Base-by-base conservation (phyloP, 2,113 vertebrate genomes). In the Sclerurus mexicanus region DNA sequence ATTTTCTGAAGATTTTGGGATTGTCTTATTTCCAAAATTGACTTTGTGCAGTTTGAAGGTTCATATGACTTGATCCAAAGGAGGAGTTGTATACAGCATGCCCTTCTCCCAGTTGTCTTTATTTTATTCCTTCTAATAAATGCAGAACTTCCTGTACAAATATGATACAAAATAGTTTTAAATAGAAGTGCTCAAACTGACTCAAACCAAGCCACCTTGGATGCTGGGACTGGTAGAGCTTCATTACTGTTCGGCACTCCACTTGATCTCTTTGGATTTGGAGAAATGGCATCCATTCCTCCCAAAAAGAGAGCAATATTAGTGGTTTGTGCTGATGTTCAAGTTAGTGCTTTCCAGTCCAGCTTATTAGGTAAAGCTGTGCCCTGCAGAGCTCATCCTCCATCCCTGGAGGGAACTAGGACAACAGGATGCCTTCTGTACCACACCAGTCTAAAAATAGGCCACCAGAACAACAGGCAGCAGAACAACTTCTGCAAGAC, bases 381-480 rank as follows among this genome's bases (percentile, higher is more conserved):
- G 67, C 37, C 39, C 59, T 92, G 56, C 76, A 95, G 64, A 75
- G 62, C 27, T 71, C 89, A 50, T 56, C 68, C 44, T 93, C 16
- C 42, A 56, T 78, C 69, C 27, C 44, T 74, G 67, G 24, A 90
- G 59, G 50, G 47, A 95, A 74, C 42, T 62, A 85, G 68, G 87
- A 67, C 64, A 78, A 5, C 42, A 83, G 59, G 68, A 86, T 91
- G 59, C 50, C 50, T 93, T 84, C 72, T 75, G 12, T 22, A 56
- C 75, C 90, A 86, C 79, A 86, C 21, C 5, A 28, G 50, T 58
- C 91, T 95, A 91, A 96, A 96, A 95, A 95, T 93, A 96, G 91
- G 1, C 67, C 39, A 74, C 64, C 79, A 93, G 75, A 91, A 91
- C 91, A 87, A 85, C 88, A 84, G 85, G 50, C 78, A 91, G 71